Evolutionary conservation across 2,888 invertebrate genomes (phyloP).

Genomic region (Mesorhabditis sp.): DNA sequence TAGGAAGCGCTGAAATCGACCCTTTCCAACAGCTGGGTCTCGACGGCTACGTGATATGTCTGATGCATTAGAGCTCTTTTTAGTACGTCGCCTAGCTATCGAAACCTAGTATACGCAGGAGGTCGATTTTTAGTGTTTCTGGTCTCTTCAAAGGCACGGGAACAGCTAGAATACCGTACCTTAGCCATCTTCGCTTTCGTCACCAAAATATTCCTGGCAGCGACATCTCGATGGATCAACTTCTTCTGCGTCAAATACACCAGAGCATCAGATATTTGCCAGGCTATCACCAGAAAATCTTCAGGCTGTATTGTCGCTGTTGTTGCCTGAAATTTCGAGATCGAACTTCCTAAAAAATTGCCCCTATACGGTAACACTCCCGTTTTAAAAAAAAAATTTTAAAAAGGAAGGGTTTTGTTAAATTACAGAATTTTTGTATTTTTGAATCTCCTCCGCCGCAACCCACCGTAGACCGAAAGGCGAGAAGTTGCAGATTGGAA

Average conservation of each 20-base stretch:
- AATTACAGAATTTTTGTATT: not conserved
- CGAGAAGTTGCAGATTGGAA: too few species aligned
- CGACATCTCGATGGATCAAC: not conserved
- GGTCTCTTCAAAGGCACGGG: too few species aligned
- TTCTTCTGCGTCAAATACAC: not conserved
- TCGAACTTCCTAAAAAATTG: not conserved
- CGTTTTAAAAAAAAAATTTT: not conserved
- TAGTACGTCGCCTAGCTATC: too few species aligned
- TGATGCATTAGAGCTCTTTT: too few species aligned
- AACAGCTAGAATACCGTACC: not conserved
- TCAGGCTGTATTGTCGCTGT: not conserved
- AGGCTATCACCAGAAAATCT: not conserved
- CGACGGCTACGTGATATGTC: too few species aligned
- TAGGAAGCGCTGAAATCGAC: too few species aligned
- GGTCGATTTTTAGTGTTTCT: too few species aligned
- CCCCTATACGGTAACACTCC: not conserved
- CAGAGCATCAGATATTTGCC: constrained; percentile 4
- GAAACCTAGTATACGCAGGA: too few species aligned
- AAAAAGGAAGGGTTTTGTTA: too few species aligned
- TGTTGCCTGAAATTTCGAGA: not conserved
- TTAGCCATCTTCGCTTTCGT: not conserved
- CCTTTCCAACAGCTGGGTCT: too few species aligned
- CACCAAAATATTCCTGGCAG: not conserved
- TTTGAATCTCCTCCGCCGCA: not conserved
- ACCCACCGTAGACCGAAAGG: not conserved